Evolutionary conservation across 1,140 invertebrate species (phyloP), one percentile per base, ranked within the genome.

Genomic region (Stegodyphus mimosarum): DNA sequence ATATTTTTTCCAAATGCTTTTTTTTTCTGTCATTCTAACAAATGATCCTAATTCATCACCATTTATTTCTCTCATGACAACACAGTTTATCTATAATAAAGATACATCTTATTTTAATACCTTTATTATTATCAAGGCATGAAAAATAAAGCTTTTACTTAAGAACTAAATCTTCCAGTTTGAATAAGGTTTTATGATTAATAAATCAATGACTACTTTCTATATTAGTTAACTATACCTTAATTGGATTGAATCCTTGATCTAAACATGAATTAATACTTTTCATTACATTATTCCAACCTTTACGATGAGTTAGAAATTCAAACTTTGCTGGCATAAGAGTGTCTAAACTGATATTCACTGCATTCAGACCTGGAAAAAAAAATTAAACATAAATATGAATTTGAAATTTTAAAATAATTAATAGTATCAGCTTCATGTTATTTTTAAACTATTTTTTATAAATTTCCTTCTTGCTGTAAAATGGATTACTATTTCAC

Each of bases 301-400:
- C 97, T 89, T 94, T 95, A 69, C 95, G 91, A 33, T 96, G 90
- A 2, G 96, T 96, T 66, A 99, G 95, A 88, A 94, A 92, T 89
- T 97, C 96, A 92, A 97, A 99, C 90, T 95, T 96, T 6, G 94
- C 92, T 70, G 94, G 92, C 81, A 94, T 93, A 71, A 99, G 91
- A 11, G 97, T 98, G 90, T 99, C 98, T 67, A 99, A 91, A 89
- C 97, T 98, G 79, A 99, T 94, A 91, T 99, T 99, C n/a, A 99
- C 89, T 33, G 94, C 92, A 89, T 96, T 93, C 7, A 99, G 91
- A 0, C 98, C 98, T 60, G 96, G 96, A n/a, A n/a, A 33, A 83
- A 73, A 66, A 49, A 76, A 50, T 51, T n/a, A n/a, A n/a, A n/a
- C n/a, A n/a, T n/a, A n/a, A n/a, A n/a, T n/a, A n/a, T n/a, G n/a